A percentile compares a stretch with the other conserved stretches of the same genome.
Evolutionary conservation across 2,113 vertebrate genomes (phyloP).

Genomic region (Miniopterus natalensis): DNA sequence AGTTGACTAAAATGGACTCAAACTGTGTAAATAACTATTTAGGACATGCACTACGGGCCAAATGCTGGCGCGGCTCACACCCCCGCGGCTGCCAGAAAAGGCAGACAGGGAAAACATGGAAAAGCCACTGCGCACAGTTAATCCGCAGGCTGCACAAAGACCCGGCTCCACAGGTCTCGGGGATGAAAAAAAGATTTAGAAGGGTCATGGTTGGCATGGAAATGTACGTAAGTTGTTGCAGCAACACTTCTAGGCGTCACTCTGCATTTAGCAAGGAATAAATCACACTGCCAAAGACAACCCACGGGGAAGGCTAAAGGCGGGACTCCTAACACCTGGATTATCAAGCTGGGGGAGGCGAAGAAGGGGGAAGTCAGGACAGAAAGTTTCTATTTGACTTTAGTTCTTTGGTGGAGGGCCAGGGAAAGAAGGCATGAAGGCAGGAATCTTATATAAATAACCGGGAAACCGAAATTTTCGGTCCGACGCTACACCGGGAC

Average conservation of each 20-base stretch:
- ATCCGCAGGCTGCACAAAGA: constrained; percentile 63
- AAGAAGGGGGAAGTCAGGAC: neutral
- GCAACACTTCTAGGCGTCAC: neutral
- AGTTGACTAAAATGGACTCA: constrained; percentile 84
- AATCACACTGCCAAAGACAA: neutral
- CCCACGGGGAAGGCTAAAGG: neutral
- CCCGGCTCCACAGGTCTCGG: constrained; percentile 62
- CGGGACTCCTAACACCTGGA: neutral
- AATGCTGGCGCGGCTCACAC: constrained; percentile 60
- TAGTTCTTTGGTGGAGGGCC: neutral
- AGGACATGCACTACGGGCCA: constrained; percentile 71
- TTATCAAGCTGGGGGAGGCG: neutral
- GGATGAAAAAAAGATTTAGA: constrained; percentile 33
- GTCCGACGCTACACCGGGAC: neutral
- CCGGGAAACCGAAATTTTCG: neutral
- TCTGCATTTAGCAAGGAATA: constrained; percentile 31
- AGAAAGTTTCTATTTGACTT: neutral
- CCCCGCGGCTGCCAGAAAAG: constrained; percentile 71
- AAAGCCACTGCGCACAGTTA: constrained; percentile 46
- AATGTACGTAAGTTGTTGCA: neutral
- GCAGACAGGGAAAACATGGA: constrained; percentile 64
- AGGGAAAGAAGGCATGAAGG: neutral
- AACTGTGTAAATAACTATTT: constrained; percentile 86
- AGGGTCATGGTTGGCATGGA: constrained; percentile 42
- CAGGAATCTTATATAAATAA: neutral